Conservation (phyloP, 2,797 vertebrate species). For the Smutsia temminckii region DNA sequence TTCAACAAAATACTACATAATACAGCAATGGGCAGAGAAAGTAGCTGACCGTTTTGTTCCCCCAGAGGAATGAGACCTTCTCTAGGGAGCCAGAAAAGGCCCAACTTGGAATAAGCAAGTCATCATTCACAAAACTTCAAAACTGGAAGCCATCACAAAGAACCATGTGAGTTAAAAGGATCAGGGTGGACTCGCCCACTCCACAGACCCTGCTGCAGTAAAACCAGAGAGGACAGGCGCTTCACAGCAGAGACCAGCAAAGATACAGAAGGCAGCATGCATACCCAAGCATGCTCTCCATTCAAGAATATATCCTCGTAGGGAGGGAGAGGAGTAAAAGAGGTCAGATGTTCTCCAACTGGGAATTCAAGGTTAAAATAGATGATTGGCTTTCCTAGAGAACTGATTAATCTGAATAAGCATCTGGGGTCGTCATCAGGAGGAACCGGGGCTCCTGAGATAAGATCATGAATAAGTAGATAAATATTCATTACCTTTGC, state of each 20-base stretch:
- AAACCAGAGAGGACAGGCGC: neutral
- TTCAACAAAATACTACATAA: neutral
- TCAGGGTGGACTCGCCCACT: neutral
- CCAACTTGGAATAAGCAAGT: neutral
- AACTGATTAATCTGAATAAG: neutral
- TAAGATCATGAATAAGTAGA: neutral
- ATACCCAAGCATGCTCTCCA: neutral
- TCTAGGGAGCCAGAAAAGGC: neutral
- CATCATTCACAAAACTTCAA: neutral
- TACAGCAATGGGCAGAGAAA: neutral
- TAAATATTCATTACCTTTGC: neutral
- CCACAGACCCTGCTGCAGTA: neutral
- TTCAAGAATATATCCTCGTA: neutral
- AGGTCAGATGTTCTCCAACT: neutral
- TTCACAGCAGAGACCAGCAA: neutral
- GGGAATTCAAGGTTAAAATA: neutral
- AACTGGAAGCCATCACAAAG: neutral
- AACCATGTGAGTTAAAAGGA: neutral
- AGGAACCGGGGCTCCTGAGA: neutral
- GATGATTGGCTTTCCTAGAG: neutral
- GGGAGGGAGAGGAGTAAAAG: neutral
- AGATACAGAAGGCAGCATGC: neutral
- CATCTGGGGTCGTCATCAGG: neutral
- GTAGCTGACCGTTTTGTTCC: neutral
- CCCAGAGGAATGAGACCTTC: neutral